Conservation (phyloP, 2,797 vertebrate species). For the Cirrhinus molitorella region DNA sequence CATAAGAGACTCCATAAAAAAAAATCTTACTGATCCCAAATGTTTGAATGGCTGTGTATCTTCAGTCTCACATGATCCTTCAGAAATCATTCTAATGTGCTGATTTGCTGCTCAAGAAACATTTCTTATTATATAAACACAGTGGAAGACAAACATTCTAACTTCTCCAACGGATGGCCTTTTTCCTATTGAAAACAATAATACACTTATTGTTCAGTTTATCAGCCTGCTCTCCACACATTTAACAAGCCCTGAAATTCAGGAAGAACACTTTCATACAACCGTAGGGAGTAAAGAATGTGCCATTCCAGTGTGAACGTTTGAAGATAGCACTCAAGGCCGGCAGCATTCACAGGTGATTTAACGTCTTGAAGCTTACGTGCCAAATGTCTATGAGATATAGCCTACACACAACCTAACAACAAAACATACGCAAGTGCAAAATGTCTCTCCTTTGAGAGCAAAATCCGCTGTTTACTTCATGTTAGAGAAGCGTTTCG, state of each 20-base stretch:
- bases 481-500: not conserved
- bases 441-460: conserved; percentile 38
- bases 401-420: not conserved
- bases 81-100: not conserved
- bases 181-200: not conserved
- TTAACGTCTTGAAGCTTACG: conserved; percentile 41
- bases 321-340: conserved; percentile 43
- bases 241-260: conserved; percentile 30
- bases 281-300: conserved; percentile 46
- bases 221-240: not conserved
- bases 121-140: not conserved
- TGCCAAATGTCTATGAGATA: conserved; percentile 38
- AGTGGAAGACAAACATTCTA: not conserved
- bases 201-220: not conserved
- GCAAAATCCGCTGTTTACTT: conserved; percentile 10
- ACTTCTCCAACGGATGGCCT: not conserved
- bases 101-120: not conserved
- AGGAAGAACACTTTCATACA: conserved; percentile 11
- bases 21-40: too few species aligned
- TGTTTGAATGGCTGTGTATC: too few species aligned
- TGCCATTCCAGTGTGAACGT: conserved; percentile 42
- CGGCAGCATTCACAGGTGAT: conserved; percentile 27
- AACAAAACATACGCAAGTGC: conserved; percentile 11
- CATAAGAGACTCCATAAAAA: too few species aligned
- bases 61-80: not conserved